phyloP scores from a whole-genome alignment of 2,113 vertebrate species.

The Ivindomyrus marchei region DNA sequence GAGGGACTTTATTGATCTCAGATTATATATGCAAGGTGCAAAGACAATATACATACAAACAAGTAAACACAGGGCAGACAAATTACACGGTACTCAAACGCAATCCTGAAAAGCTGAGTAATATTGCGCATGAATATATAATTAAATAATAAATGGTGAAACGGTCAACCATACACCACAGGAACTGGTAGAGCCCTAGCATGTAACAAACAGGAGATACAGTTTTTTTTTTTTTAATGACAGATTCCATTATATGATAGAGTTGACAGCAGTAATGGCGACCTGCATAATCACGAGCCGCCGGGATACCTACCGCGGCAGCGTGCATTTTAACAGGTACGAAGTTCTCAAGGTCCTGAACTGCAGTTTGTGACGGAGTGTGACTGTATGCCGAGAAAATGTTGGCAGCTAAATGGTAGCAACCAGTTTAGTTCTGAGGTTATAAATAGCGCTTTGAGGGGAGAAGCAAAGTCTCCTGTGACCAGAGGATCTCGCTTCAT shows the following conservation, averaged over 20 bases:
- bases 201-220: too few relatives aligned
- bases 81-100: background rate
- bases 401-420: conserved; percentile 41
- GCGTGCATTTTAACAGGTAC: conserved; percentile 24
- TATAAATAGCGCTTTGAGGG: conserved; percentile 51
- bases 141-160: background rate
- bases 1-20: background rate
- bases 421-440: conserved; percentile 31
- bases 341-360: conserved; percentile 15
- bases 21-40: background rate
- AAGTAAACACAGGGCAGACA: background rate
- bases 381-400: conserved; percentile 49
- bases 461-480: conserved; percentile 30
- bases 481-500: conserved; percentile 27
- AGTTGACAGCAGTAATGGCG: background rate
- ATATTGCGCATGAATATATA: background rate
- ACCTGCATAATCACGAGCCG: too few relatives aligned
- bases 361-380: conserved; percentile 20
- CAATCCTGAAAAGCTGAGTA: background rate
- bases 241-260: too few relatives aligned
- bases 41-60: background rate
- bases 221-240: too few relatives aligned
- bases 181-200: background rate
- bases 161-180: background rate
- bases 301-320: background rate